Percentiles rank a stretch among this genome's conserved stretches.
These are phyloP conservation scores for Otolemur garnettii DNA, from an alignment of 2,113 vertebrate genomes.

Conservation along the genomic window DNA sequence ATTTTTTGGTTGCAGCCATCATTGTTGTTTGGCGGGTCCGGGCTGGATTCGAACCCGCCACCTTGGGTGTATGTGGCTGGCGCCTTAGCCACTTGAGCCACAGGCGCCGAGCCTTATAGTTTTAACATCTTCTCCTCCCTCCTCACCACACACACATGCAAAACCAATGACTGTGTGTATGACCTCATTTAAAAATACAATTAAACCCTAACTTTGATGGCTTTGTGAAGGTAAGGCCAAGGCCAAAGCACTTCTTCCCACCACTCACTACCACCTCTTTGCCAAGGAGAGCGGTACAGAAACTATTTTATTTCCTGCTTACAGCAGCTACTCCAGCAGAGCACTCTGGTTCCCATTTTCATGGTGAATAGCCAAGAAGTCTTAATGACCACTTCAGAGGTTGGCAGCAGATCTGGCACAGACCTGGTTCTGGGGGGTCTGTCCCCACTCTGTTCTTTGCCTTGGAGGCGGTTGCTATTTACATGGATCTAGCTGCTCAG, in stretches of 20 bases:
- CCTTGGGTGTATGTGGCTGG: too few relatives aligned
- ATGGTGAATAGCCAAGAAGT: too few relatives aligned
- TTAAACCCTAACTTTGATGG: not conserved
- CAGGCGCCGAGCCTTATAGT: not conserved
- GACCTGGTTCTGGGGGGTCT: not conserved
- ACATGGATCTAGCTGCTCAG: not conserved
- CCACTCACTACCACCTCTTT: fast-evolving
- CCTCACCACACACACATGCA: not conserved
- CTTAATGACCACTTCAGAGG: not conserved
- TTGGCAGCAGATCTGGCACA: not conserved
- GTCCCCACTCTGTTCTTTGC: not conserved
- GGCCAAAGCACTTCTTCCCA: fast-evolving
- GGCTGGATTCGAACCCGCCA: too few relatives aligned
- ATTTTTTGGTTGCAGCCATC: too few relatives aligned
- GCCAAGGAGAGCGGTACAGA: fast-evolving
- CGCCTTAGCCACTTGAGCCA: too few relatives aligned
- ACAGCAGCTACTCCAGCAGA: fast-evolving
- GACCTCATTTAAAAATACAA: not conserved
- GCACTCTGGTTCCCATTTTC: not conserved
- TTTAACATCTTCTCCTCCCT: not conserved
- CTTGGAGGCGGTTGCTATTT: not conserved
- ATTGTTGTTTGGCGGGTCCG: too few relatives aligned
- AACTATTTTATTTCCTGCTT: too few relatives aligned
- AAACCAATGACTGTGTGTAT: not conserved
- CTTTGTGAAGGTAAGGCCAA: not conserved